Evolutionary conservation across 2,888 invertebrate genomes (phyloP), one percentile per base, ranked within the genome.

Genomic region (Agriopis marginaria): DNA sequence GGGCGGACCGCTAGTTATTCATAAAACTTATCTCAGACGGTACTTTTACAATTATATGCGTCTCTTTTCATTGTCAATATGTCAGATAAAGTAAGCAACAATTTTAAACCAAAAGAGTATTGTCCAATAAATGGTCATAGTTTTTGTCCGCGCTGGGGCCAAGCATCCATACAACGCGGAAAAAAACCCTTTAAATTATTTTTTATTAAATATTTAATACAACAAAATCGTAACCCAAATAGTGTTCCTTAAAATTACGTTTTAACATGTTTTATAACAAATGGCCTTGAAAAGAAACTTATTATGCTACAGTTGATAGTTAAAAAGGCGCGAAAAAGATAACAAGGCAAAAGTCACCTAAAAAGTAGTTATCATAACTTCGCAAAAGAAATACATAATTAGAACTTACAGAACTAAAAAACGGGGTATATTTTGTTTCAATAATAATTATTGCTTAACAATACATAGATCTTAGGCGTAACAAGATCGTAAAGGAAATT

Each of bases 401-500:
- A 51, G 14, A 11, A 66, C 70, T 66, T 70, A 70, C 62, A 39
- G 14, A n/a, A 66, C 63, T 63, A 70, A 39, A 63, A 66, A 70
- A 63, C 70, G 63, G 51, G 47, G 39, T 50, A 68, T 62, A 60
- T 54, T 12, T 63, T 59, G 44, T 68, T 63, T 49, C 23, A 59
- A 63, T 58, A 17, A n/a, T 54, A 40, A 40, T 55, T 65, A 56
- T 62, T 65, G 49, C 60, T 63, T 53, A 50, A 51, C 58, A 11
- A 40, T 50, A 67, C 0, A 49, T 40, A 64, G 54, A 68, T 49
- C 54, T 60, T 23, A 45, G 59, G 60, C 23, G 51, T 23, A 17
- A 58, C 3, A 32, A 23, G 1, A 51, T 32, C 17, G 1, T 53
- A 62, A 53, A 62, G 62, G 62, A 23, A 12, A 47, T 14, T 39